Evolutionary conservation across 2,888 invertebrate genomes (phyloP).

Genomic region (Ectropis crepuscularia): DNA sequence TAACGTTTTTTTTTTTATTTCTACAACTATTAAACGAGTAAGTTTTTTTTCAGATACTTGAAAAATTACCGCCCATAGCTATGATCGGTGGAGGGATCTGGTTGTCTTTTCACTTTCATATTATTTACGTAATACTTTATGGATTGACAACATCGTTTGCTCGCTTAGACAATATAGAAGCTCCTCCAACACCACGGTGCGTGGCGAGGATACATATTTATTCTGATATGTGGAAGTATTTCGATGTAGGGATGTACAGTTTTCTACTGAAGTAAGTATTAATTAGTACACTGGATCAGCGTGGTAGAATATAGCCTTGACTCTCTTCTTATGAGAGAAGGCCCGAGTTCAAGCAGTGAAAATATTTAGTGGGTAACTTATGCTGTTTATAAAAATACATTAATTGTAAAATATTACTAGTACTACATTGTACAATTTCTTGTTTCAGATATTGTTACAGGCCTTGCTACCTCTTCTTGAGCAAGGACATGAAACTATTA

Average conservation of each 20-base stretch:
- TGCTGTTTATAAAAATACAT: no score
- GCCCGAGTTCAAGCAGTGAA: no score
- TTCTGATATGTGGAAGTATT: constrained; percentile 98
- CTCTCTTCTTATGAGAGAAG: no score
- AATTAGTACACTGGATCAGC: neutral
- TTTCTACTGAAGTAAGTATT: constrained; percentile 90
- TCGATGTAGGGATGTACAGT: constrained; percentile 96
- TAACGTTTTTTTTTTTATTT: no score
- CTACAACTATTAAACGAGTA: no score
- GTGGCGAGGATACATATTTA: constrained; percentile 96
- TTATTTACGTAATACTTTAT: constrained; percentile 96
- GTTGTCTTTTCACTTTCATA: constrained; percentile 96
- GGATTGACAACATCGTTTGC: constrained; percentile 92
- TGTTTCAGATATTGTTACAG: constrained; percentile 92
- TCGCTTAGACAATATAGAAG: constrained; percentile 86
- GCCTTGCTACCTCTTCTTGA: constrained; percentile 80
- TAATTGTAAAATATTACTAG: neutral
- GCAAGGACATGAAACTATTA: constrained; percentile 56
- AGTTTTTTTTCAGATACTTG: constrained; percentile 80
- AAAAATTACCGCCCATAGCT: constrained; percentile 87
- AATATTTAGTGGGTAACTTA: no score
- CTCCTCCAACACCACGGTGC: constrained; percentile 93
- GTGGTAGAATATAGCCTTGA: no score
- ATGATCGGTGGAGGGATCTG: constrained; percentile 94
- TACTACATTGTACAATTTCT: constrained; percentile 4